These are phyloP conservation scores for Dipus sagitta DNA, from an alignment of 2,797 vertebrate species.

Conservation along the genomic window DNA sequence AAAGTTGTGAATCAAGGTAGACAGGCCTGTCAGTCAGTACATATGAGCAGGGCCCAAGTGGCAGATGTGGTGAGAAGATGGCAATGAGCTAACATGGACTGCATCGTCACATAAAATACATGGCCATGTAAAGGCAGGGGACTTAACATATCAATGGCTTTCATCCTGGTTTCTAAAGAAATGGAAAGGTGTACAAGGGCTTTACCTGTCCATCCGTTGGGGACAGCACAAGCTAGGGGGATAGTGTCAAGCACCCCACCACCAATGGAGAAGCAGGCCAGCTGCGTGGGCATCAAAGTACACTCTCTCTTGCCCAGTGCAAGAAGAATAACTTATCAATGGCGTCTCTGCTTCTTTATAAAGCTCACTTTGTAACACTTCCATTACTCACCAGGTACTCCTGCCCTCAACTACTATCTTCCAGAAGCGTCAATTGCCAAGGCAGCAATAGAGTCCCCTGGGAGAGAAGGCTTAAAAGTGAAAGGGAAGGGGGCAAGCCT, in stretches of 20 bases:
- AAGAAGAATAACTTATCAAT: conserved; percentile 73
- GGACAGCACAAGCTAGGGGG: conserved; percentile 53
- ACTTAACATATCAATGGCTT: conserved; percentile 63
- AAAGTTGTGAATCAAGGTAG: background rate
- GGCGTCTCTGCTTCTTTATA: conserved; percentile 74
- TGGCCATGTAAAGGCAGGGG: conserved; percentile 58
- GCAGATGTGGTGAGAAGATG: background rate
- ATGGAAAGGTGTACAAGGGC: conserved; percentile 48
- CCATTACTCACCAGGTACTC: conserved; percentile 32
- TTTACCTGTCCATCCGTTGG: conserved; percentile 78
- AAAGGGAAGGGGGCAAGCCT: conserved; percentile 21
- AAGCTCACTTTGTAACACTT: conserved; percentile 59
- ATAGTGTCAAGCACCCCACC: conserved; percentile 52
- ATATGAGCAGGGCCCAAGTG: background rate
- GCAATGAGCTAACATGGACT: background rate
- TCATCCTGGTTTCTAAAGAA: conserved; percentile 61
- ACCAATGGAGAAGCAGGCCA: conserved; percentile 59
- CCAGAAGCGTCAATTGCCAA: background rate
- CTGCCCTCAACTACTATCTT: conserved; percentile 59
- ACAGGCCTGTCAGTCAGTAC: background rate
- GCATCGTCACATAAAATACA: background rate
- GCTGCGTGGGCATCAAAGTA: conserved; percentile 44
- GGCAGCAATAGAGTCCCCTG: conserved; percentile 36
- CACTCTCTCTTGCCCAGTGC: conserved; percentile 58
- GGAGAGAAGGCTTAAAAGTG: background rate